Evolutionary conservation across 2,888 invertebrate genomes (phyloP), one percentile per base, ranked within the genome.

Genomic region (Ectemnius cavifrons): DNA sequence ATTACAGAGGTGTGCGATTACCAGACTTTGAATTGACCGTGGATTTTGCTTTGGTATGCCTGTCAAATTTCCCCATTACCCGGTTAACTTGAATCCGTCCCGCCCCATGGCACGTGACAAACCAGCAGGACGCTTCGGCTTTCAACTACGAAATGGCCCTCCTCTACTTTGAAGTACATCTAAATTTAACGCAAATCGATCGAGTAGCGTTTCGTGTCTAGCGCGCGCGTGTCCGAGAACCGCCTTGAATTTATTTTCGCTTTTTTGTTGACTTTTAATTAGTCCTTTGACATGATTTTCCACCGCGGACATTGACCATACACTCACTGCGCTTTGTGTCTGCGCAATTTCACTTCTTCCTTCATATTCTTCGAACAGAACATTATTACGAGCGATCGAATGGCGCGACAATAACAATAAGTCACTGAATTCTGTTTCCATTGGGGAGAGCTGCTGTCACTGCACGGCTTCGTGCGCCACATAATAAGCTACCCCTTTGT

Each of bases 71-170:
- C 70, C 72, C 67, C 67, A 75, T 78, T 77, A 78, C 74, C 67
- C 65, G 73, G 72, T 76, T 82, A 74, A 82, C 82, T 73, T 71
- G 74, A 71, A 81, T 81, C 71, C 73, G 65, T 60, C 61, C 23
- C 52, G 67, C 68, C 27, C 64, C 46, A 16, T 47, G 67, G 63
- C 71, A 63, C 67, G 71, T 77, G 71, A 81, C 70, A 67, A 70
- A 77, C 67, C 75, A 80, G 80, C 71, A 69, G 11, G 65, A 49
- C 67, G 67, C 70, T 70, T 73, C 74, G 56, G 56, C 16, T 63
- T 67, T 69, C 27, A 56, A 18, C 27, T 60, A 18, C 52, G 69
- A 75, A 69, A 69, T 58, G 66, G 5, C 52, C 67, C 56, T 56
- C 46, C 23, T 49, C 63, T 23, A 3, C 46, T 66, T 14, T 14